Evolutionary conservation across 23 tunicate species (phyloP).

Genomic region (Diplosoma virens): DNA sequence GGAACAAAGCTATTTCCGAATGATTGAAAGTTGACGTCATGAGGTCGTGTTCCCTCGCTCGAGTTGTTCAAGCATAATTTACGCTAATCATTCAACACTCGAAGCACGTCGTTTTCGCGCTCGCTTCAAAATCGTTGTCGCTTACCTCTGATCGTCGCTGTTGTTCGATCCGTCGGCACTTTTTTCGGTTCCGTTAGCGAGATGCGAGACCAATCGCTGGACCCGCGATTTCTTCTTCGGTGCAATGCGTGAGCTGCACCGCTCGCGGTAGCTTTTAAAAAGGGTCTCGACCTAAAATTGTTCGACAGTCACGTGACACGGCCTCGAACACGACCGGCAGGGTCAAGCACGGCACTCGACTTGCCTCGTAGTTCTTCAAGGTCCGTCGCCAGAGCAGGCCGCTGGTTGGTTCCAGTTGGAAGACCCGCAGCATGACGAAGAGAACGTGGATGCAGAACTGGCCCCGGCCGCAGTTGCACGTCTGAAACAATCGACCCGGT

Average conservation of each 20-base stretch:
- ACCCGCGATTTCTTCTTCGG: constrained; percentile 89
- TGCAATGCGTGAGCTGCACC: constrained; percentile 76
- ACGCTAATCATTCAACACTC: too few relatives aligned
- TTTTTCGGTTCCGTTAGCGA: constrained; percentile 72
- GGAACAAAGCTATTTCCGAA: too few relatives aligned
- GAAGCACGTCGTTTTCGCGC: not conserved
- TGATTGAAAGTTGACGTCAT: too few relatives aligned
- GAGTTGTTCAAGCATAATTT: too few relatives aligned
- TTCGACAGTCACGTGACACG: too few relatives aligned
- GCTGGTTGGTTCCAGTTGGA: constrained; percentile 77
- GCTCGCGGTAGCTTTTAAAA: constrained; percentile 66
- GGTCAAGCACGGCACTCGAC: too few relatives aligned
- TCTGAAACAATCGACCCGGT: too few relatives aligned
- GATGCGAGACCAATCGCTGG: constrained; percentile 73
- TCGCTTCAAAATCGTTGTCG: too few relatives aligned
- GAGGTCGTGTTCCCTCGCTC: too few relatives aligned
- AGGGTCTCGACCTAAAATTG: constrained; percentile 90
- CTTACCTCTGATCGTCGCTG: constrained; percentile 83
- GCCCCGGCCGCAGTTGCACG: constrained; percentile 85
- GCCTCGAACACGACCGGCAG: too few relatives aligned
- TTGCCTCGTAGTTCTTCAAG: constrained; percentile 83
- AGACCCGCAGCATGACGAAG: constrained; percentile 86
- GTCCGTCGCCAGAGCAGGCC: constrained; percentile 72
- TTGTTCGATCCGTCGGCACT: constrained; percentile 76
- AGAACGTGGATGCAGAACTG: constrained; percentile 77